Evolutionary conservation across 2,888 invertebrate species (phyloP).

Genomic region (Alloscopus bannaensis): DNA sequence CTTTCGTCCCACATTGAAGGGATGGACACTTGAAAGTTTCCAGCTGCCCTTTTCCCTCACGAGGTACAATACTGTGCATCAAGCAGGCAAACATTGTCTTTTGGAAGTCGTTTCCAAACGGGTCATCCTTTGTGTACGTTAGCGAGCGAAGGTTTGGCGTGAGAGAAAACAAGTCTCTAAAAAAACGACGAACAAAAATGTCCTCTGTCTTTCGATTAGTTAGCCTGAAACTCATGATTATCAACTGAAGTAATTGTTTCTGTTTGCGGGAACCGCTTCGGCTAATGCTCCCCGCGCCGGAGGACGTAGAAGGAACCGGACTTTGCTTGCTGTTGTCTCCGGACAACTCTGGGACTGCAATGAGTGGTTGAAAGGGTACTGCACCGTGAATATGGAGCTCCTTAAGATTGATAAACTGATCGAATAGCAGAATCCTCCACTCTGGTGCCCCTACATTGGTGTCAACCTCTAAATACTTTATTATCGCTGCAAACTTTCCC

Average conservation of each 20-base stretch:
- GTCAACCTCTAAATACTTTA: slow-evolving; percentile 8
- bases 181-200: slow-evolving; percentile 50
- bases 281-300: not conserved
- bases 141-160: slow-evolving; percentile 33
- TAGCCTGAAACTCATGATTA: slow-evolving; percentile 23
- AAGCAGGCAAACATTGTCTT: slow-evolving; percentile 55
- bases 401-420: slow-evolving; percentile 42
- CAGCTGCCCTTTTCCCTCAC: not conserved
- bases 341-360: slow-evolving; percentile 5
- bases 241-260: slow-evolving; percentile 30
- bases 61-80: slow-evolving; percentile 23
- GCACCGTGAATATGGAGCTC: slow-evolving; percentile 36
- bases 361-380: slow-evolving; percentile 40
- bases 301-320: slow-evolving; percentile 1
- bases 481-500: not conserved
- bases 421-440: slow-evolving; percentile 46
- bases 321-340: not conserved
- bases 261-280: not conserved
- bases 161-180: slow-evolving; percentile 43
- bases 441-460: slow-evolving; percentile 17
- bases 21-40: slow-evolving; percentile 26
- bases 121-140: slow-evolving; percentile 41
- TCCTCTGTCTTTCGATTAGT: slow-evolving; percentile 48
- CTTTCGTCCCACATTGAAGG: slow-evolving; percentile 49
- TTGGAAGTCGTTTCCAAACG: slow-evolving; percentile 44